Percentiles rank a stretch among this genome's conserved stretches.
Conservation (phyloP, 1,140 invertebrate species). For the Mamestra configurata region DNA sequence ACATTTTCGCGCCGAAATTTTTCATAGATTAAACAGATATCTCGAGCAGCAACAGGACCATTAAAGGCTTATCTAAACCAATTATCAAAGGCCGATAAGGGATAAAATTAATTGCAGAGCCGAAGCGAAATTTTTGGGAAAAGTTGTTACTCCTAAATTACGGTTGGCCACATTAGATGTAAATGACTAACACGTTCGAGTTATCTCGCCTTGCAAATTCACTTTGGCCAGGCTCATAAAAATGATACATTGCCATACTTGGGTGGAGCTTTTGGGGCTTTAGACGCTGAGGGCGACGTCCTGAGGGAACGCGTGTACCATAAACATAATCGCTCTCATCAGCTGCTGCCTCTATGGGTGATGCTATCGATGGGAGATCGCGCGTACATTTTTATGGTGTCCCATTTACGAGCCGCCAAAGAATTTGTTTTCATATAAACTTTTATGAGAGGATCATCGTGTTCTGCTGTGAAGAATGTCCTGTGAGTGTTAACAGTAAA, state of each 20-base stretch:
- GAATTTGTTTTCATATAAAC: constrained; percentile 70
- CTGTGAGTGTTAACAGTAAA: constrained; percentile 37
- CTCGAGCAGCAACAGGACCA: constrained; percentile 27
- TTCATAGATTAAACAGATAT: constrained; percentile 40
- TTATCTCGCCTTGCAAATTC: constrained; percentile 85
- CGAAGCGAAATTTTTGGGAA: constrained; percentile 43
- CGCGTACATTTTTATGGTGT: constrained; percentile 61
- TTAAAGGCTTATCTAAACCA: constrained; percentile 47
- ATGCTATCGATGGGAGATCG: constrained; percentile 67
- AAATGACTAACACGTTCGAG: constrained; percentile 77
- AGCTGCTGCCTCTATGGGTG: constrained; percentile 69
- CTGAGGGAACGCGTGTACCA: constrained; percentile 73
- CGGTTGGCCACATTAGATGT: constrained; percentile 63
- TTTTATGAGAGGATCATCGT: constrained; percentile 57
- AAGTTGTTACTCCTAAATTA: constrained; percentile 57
- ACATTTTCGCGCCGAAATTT: constrained; percentile 4
- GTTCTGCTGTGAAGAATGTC: constrained; percentile 39
- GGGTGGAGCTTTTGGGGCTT: constrained; percentile 75
- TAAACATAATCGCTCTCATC: constrained; percentile 83
- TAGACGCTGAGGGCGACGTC: constrained; percentile 66
- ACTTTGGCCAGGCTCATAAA: constrained; percentile 83
- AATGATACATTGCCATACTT: constrained; percentile 84
- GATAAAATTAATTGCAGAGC: constrained; percentile 46
- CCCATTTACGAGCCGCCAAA: constrained; percentile 67
- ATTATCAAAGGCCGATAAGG: constrained; percentile 37